These are phyloP conservation scores for Aleadryas rufinucha DNA, from an alignment of 2,113 vertebrate genomes.

Conservation along the genomic window DNA sequence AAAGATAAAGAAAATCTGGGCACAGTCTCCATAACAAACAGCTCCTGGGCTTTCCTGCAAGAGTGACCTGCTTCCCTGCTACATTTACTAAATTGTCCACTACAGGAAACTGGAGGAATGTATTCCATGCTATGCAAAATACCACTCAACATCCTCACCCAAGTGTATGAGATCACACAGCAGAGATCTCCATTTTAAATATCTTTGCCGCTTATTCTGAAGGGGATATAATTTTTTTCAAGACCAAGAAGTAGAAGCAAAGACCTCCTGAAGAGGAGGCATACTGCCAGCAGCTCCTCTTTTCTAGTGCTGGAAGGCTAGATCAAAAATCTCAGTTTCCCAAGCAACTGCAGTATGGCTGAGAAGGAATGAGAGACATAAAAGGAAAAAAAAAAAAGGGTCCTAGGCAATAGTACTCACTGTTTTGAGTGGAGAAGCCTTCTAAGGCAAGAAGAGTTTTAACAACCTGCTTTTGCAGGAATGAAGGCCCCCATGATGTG, in stretches of 20 bases:
- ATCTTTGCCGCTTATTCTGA: neutral
- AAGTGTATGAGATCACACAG: neutral
- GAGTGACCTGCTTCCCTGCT: neutral
- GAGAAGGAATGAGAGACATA: neutral
- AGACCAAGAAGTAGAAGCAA: neutral
- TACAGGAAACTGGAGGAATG: neutral
- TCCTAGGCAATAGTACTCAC: neutral
- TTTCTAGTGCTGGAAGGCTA: neutral
- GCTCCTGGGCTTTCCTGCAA: neutral
- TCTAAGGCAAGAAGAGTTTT: neutral
- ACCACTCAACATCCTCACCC: neutral
- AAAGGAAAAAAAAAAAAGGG: rapidly evolving
- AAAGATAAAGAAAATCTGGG: neutral
- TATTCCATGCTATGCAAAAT: neutral
- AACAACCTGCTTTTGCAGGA: neutral
- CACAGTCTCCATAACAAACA: neutral
- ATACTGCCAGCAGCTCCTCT: neutral
- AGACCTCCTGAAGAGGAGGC: neutral
- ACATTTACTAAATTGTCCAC: neutral
- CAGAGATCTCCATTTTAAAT: neutral
- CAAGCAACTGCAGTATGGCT: neutral
- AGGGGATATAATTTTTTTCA: neutral
- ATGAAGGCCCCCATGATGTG: neutral
- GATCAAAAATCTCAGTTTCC: neutral
- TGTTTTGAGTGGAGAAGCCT: neutral